These are phyloP conservation scores for Ailurus styani DNA, from an alignment of 2,113 vertebrate species.

Conservation along the genomic window DNA sequence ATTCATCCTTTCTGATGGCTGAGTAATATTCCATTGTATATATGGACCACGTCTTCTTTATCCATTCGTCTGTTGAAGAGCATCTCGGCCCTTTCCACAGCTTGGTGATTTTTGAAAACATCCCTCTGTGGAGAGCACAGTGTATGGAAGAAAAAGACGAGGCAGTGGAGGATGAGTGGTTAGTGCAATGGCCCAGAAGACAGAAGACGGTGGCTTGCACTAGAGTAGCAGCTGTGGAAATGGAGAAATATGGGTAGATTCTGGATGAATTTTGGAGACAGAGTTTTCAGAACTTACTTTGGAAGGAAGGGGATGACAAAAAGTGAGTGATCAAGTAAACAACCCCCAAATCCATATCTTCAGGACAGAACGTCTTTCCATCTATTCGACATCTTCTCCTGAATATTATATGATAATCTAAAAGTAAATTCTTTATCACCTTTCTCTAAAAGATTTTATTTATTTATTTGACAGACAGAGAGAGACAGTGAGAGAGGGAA, in stretches of 20 bases:
- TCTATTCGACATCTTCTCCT: not conserved
- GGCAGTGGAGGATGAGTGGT: rapidly evolving
- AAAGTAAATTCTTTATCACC: not conserved
- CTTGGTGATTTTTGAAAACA: not conserved
- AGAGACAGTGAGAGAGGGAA: no score
- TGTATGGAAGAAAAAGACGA: not conserved
- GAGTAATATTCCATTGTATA: no score
- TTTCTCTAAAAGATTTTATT: no score
- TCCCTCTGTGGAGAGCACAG: not conserved
- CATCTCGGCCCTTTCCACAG: no score
- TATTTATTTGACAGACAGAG: no score
- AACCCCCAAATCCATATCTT: not conserved
- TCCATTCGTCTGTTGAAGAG: no score
- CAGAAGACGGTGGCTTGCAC: not conserved
- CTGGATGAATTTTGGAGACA: not conserved
- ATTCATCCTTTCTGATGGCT: no score
- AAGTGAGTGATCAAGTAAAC: not conserved
- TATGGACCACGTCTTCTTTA: no score
- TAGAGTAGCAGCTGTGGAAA: not conserved
- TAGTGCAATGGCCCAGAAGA: not conserved
- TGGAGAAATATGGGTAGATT: not conserved
- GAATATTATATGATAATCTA: not conserved
- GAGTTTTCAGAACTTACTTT: not conserved
- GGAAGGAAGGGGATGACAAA: not conserved
- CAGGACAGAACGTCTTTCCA: not conserved